Evolutionary conservation across 2,113 vertebrate genomes (phyloP), one percentile per base, ranked within the genome.

Genomic region (Suncus etruscus): DNA sequence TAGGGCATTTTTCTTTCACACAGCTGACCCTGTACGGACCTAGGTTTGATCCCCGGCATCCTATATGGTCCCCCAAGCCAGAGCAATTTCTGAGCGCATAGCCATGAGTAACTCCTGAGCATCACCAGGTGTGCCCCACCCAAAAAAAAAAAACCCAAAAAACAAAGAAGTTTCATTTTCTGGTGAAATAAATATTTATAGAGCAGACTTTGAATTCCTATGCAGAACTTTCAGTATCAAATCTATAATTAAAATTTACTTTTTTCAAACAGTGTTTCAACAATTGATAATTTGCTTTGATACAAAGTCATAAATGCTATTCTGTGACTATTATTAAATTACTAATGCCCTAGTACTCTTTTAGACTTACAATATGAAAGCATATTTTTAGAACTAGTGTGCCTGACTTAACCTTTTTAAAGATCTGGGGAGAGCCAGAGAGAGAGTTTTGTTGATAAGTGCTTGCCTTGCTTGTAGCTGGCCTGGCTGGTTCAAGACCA

Each of bases 221-320:
- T 80, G 39, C 48, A 70, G 81, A 69, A 31, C 54, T 63, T 86
- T 93, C 25, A 66, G 27, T 78, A 51, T 22, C 1, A 25, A 77
- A 72, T 51, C 54, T 90, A 6, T 69, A 65, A 68, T 88, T 86
- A 72, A 66, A 85, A 24, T 51, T 39, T 47, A 8, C 50, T 92
- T 91, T 54, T 87, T 78, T 85, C 3, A 78, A 91, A 74, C 66
- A 9, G 24, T 70, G 11, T 87, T 94, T 91, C 31, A 72, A 47
- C 14, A 58, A 11, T 70, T 51, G 69, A 73, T 1, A 16, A 18
- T 27, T 91, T 80, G 22, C 50, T 73, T 69, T 47, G 32, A 11
- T 86, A 39, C 11, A 66, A 25, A 86, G 27, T n/a, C 90, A 10
- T 18, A 68, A 39, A 58, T 84, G 45, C 14, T 7, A 39, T 76